These are phyloP conservation scores for Lepidocyrtoides sp. DNA, from an alignment of 2,888 invertebrate genomes.

Conservation along the genomic window DNA sequence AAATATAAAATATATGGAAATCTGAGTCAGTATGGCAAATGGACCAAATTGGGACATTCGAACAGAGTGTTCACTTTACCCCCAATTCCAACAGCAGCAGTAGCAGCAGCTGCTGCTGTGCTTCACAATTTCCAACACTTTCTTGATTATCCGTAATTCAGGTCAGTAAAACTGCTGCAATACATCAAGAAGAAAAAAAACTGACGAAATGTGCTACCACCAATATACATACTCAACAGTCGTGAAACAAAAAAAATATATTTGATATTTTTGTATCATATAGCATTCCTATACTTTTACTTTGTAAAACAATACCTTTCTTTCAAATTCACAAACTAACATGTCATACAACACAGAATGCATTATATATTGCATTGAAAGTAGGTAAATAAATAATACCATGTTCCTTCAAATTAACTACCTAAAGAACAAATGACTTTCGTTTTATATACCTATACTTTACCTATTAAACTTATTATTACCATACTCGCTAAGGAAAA, in stretches of 20 bases:
- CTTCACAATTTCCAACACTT: conserved; percentile 9
- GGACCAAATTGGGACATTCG: background rate
- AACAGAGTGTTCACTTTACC: background rate
- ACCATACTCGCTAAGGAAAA: background rate
- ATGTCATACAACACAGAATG: background rate
- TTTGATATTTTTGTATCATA: background rate
- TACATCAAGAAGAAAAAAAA: background rate
- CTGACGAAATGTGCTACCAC: conserved; percentile 24
- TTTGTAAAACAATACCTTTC: background rate
- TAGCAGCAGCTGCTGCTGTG: conserved; percentile 16
- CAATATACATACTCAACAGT: background rate
- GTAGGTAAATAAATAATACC: background rate
- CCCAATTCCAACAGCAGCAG: too few relatives aligned
- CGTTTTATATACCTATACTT: conserved; percentile 9
- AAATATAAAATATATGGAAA: conserved; percentile 10
- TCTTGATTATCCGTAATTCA: conserved; percentile 32
- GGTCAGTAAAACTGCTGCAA: conserved; percentile 36
- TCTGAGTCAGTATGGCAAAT: background rate
- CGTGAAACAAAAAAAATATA: background rate
- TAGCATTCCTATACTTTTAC: too few relatives aligned
- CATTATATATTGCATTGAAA: background rate
- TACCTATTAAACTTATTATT: conserved; percentile 39
- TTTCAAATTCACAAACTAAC: conserved; percentile 5
- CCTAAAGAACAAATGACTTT: conserved; percentile 44
- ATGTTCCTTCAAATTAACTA: conserved; percentile 21